These are phyloP conservation scores for Aromia moschata DNA, from an alignment of 2,888 invertebrate species.

Conservation along the genomic window DNA sequence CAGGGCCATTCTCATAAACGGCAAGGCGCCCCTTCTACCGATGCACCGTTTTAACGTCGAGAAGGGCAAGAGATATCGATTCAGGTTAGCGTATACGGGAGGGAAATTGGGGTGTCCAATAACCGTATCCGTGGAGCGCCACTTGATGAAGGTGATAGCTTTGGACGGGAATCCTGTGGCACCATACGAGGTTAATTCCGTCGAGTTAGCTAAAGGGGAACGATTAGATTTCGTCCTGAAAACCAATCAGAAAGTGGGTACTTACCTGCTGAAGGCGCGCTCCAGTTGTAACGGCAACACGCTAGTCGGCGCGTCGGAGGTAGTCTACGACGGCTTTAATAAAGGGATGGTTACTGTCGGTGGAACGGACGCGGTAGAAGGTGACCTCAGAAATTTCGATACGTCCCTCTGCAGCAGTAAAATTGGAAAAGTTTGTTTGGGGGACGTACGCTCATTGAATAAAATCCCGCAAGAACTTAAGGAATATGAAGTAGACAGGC, in stretches of 20 bases:
- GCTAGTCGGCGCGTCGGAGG: conserved; percentile 66
- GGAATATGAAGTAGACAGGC: conserved; percentile 63
- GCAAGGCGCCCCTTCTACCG: conserved; percentile 63
- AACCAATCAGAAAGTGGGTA: conserved; percentile 67
- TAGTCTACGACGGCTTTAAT: conserved; percentile 59
- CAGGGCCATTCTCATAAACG: conserved; percentile 70
- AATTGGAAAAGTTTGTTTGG: conserved; percentile 68
- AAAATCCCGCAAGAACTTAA: conserved; percentile 67
- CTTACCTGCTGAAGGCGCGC: conserved; percentile 72
- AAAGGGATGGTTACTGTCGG: conserved; percentile 19
- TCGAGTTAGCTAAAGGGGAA: conserved; percentile 76
- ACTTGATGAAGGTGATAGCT: conserved; percentile 71
- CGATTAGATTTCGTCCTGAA: conserved; percentile 78
- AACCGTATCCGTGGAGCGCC: conserved; percentile 72
- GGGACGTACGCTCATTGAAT: conserved; percentile 66
- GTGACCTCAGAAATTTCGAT: conserved; percentile 49
- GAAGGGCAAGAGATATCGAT: conserved; percentile 71
- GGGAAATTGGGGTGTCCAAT: conserved; percentile 76
- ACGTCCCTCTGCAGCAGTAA: conserved; percentile 56
- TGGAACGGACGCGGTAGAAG: conserved; percentile 20
- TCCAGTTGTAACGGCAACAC: conserved; percentile 65
- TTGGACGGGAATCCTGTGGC: conserved; percentile 76
- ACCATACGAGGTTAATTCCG: conserved; percentile 67
- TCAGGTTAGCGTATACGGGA: conserved; percentile 74
- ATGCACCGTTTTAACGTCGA: conserved; percentile 65